These are phyloP conservation scores for Poeciliopsis gracilis DNA, from an alignment of 2,797 vertebrate genomes.

Conservation along the genomic window DNA sequence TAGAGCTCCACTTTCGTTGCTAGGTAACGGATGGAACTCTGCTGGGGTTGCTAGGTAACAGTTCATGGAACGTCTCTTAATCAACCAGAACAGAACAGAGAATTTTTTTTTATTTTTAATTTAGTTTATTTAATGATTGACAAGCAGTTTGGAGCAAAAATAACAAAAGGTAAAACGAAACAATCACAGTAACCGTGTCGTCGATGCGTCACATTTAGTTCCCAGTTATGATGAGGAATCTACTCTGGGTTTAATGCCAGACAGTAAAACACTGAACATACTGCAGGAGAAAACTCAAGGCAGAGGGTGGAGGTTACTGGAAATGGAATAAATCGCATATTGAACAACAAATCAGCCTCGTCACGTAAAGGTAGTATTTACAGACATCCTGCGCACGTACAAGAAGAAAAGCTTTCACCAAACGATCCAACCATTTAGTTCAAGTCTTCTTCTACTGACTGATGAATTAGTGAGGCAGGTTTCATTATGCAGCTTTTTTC, in stretches of 20 bases:
- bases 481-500: neutral
- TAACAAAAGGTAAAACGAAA: neutral
- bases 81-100: neutral
- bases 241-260: neutral
- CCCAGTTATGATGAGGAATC: constrained; percentile 16
- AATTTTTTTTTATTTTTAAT: neutral
- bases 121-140: constrained; percentile 53
- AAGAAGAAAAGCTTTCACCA: neutral
- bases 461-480: constrained; percentile 7
- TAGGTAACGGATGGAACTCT: no score
- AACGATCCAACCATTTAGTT: neutral
- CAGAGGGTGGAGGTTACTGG: constrained; percentile 13
- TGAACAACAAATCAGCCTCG: constrained; percentile 13
- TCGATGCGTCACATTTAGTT: constrained; percentile 43
- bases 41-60: no score
- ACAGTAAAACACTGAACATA: constrained; percentile 30
- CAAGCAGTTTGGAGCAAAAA: constrained; percentile 32
- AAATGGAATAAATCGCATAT: constrained; percentile 12
- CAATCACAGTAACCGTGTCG: constrained; percentile 34
- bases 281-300: constrained; percentile 2
- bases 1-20: no score
- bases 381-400: constrained; percentile 14
- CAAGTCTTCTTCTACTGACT: constrained; percentile 1
- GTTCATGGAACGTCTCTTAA: no score
- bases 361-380: constrained; percentile 29